These are phyloP conservation scores for Hydrozoanthus tunicans DNA, from an alignment of 64 coral and sea anemone species.

Conservation along the genomic window DNA sequence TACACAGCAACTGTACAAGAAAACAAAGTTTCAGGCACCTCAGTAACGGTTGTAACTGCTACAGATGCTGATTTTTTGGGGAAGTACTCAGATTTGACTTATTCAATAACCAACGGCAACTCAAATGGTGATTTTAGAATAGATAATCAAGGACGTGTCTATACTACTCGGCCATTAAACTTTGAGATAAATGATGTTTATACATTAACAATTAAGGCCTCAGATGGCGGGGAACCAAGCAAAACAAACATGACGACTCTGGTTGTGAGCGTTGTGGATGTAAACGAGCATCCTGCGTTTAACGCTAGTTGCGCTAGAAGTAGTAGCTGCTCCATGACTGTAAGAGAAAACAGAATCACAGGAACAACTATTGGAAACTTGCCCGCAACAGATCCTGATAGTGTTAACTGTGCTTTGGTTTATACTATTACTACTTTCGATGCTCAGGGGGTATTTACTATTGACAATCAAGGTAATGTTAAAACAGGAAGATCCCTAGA, in stretches of 20 bases:
- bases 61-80: conserved; percentile 73
- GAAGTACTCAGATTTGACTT: conserved; percentile 46
- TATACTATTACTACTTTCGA: conserved; percentile 64
- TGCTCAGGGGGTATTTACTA: conserved; percentile 53
- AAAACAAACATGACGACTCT: conserved; percentile 21
- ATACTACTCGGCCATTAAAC: conserved; percentile 48
- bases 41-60: conserved; percentile 61
- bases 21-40: conserved; percentile 47
- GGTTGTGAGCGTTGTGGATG: conserved; percentile 53
- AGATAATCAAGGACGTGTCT: conserved; percentile 59
- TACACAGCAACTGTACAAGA: conserved; percentile 68
- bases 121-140: conserved; percentile 60
- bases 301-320: background rate
- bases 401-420: conserved; percentile 34
- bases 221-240: conserved; percentile 50
- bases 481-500: conserved; percentile 53
- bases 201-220: conserved; percentile 65
- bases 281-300: conserved; percentile 83
- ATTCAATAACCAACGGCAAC: conserved; percentile 51
- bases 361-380: conserved; percentile 49
- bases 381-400: conserved; percentile 69
- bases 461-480: conserved; percentile 54
- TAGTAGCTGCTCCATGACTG: conserved; percentile 47
- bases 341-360: conserved; percentile 45
- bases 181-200: conserved; percentile 64